Evolutionary conservation across 1,140 invertebrate species (phyloP).

Genomic region (Ylistrum balloti): DNA sequence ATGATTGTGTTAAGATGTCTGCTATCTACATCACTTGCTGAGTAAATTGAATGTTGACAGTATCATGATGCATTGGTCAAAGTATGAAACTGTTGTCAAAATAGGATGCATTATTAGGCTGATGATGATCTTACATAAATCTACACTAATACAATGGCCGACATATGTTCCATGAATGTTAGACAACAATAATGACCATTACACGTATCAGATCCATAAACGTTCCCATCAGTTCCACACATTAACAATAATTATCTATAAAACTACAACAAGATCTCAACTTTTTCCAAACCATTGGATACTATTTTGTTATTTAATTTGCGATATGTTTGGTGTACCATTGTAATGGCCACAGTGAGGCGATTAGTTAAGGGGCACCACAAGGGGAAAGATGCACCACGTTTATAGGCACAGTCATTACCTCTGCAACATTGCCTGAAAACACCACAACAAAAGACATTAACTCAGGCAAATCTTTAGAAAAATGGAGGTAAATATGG

Average conservation of each 20-base stretch:
- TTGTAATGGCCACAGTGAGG: not conserved
- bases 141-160: not conserved
- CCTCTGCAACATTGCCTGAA: constrained; percentile 25
- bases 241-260: not conserved
- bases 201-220: not conserved
- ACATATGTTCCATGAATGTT: not conserved
- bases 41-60: not conserved
- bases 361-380: constrained; percentile 5
- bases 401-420: constrained; percentile 38
- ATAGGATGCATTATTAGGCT: not conserved
- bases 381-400: constrained; percentile 36
- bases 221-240: not conserved
- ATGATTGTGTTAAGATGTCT: not conserved
- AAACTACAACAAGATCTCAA: not conserved
- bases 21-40: not conserved
- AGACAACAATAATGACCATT: not conserved
- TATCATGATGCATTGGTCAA: constrained; percentile 6
- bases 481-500: too few relatives aligned
- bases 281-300: too few relatives aligned
- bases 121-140: not conserved
- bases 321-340: not conserved
- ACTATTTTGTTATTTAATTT: not conserved
- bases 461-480: not conserved
- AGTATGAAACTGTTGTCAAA: not conserved
- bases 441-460: not conserved